Conservation (phyloP, 2,797 vertebrate species). For the Zalophus californianus region DNA sequence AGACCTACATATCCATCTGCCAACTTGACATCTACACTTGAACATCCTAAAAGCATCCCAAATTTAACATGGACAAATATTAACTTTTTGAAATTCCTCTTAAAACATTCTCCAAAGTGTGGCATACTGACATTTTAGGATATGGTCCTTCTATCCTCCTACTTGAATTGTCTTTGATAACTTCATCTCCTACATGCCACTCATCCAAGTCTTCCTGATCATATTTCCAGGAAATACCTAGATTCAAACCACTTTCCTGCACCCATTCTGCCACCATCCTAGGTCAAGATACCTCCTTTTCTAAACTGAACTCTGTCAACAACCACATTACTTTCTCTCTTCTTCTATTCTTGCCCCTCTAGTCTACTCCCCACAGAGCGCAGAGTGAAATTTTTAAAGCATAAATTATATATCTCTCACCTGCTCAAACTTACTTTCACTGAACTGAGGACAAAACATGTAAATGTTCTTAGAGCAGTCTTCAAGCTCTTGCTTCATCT, state of each 20-base stretch:
- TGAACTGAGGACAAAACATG: background rate
- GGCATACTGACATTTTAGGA: background rate
- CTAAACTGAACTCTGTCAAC: background rate
- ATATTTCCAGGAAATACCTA: background rate
- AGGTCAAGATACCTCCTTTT: background rate
- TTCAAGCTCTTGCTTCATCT: background rate
- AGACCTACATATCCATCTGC: conserved; percentile 54
- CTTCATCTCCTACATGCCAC: background rate
- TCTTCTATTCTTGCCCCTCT: background rate
- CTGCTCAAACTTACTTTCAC: background rate
- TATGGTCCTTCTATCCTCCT: background rate
- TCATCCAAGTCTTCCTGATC: background rate
- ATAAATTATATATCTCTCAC: background rate
- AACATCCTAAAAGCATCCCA: background rate
- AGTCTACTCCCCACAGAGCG: background rate
- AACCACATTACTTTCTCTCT: background rate
- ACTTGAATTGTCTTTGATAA: conserved; percentile 23
- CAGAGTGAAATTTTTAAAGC: background rate
- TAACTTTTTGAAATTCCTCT: conserved; percentile 21
- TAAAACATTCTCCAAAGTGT: background rate
- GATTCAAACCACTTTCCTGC: background rate
- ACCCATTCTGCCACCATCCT: background rate
- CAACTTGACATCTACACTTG: background rate
- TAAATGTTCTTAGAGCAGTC: background rate
- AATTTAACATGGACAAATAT: conserved; percentile 19